Evolutionary conservation across 1,140 invertebrate genomes (phyloP).

Genomic region (Aphelinus atriplicis): DNA sequence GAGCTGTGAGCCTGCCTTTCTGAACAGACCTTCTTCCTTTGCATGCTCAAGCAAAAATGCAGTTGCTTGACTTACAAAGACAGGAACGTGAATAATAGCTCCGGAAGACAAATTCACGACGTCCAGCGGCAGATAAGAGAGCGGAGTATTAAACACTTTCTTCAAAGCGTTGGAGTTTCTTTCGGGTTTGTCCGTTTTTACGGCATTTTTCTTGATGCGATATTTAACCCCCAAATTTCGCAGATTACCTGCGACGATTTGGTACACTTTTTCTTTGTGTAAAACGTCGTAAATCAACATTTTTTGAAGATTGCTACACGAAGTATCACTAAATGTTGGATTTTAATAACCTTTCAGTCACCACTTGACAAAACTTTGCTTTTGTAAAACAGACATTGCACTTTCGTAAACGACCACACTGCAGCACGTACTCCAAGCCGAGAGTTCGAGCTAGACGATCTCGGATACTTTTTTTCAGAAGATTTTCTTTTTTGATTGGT

Average conservation of each 20-base stretch:
- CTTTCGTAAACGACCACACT: not conserved
- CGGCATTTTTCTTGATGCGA: slow-evolving; percentile 70
- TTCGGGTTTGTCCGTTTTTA: slow-evolving; percentile 62
- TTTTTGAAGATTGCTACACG: slow-evolving; percentile 14
- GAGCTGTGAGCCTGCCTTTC: slow-evolving; percentile 83
- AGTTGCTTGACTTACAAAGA: slow-evolving; percentile 78
- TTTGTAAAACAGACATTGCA: slow-evolving; percentile 11
- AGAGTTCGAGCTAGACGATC: not conserved
- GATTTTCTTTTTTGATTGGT: not conserved
- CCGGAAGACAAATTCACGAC: slow-evolving; percentile 71
- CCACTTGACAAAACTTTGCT: slow-evolving; percentile 3
- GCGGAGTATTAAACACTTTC: slow-evolving; percentile 71
- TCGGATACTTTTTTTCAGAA: not conserved
- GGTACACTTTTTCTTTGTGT: slow-evolving; percentile 73
- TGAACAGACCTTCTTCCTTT: slow-evolving; percentile 82
- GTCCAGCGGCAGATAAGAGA: slow-evolving; percentile 70
- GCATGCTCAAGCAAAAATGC: slow-evolving; percentile 74
- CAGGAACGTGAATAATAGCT: slow-evolving; percentile 75
- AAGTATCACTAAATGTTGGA: not conserved
- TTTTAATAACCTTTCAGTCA: slow-evolving; percentile 16
- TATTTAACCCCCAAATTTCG: slow-evolving; percentile 73
- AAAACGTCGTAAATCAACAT: slow-evolving; percentile 75
- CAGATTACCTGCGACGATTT: slow-evolving; percentile 70
- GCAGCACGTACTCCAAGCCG: too few relatives aligned
- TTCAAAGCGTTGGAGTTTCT: slow-evolving; percentile 52